These are phyloP conservation scores for Dissostichus mawsoni DNA, from an alignment of 2,113 vertebrate genomes.

Conservation along the genomic window DNA sequence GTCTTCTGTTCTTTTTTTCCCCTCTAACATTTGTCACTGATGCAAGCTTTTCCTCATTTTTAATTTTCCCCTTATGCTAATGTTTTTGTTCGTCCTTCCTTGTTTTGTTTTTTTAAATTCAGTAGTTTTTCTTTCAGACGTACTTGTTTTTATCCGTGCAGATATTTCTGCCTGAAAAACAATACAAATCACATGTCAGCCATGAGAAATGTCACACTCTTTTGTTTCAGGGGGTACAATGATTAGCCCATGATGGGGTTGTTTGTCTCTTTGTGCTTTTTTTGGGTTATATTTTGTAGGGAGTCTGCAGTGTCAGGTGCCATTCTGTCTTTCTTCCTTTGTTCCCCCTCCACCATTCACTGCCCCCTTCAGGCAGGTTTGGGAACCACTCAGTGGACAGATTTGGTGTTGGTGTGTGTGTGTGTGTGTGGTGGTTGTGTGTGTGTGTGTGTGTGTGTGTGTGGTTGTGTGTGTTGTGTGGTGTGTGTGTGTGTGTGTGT, in stretches of 20 bases:
- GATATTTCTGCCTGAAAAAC: neutral
- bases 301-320: neutral
- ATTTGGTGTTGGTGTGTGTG: conserved; percentile 5
- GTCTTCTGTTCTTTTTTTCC: too few species aligned
- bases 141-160: neutral
- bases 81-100: too few species aligned
- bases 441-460: conserved; percentile 15
- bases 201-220: too few species aligned
- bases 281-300: neutral
- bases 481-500: conserved; percentile 16
- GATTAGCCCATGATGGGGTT: neutral
- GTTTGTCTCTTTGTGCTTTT: neutral
- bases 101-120: neutral
- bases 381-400: conserved; percentile 33
- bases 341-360: conserved; percentile 1
- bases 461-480: neutral
- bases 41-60: neutral
- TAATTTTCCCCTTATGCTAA: neutral
- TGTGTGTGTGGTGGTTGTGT: too few species aligned
- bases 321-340: neutral
- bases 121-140: neutral
- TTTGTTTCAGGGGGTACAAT: neutral
- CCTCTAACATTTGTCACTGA: too few species aligned
- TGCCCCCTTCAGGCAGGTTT: conserved; percentile 58
- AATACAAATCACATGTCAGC: neutral